A percentile compares a stretch with the other conserved stretches of the same genome.
Conservation (phyloP, 1,140 invertebrate genomes). For the Cotesia chilonis region DNA sequence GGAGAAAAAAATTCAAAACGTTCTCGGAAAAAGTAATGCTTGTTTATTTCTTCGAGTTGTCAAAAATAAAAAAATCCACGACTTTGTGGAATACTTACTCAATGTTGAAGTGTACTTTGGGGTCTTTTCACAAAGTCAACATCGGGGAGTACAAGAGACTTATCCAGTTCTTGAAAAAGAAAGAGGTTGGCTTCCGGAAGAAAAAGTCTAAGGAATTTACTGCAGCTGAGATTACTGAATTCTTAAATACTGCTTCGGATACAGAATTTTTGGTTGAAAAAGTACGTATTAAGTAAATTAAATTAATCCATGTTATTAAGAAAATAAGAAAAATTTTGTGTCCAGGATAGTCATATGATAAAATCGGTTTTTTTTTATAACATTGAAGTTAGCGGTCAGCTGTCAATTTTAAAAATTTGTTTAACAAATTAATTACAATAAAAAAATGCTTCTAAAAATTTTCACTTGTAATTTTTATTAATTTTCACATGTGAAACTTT, state of each 20-base stretch:
- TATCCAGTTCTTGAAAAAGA: constrained; percentile 18
- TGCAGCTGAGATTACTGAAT: constrained; percentile 6
- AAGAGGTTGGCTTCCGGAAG: constrained; percentile 3
- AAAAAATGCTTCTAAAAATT: too few species aligned
- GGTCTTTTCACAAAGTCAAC: constrained; percentile 39
- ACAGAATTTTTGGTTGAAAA: constrained; percentile 22
- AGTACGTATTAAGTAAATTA: constrained; percentile 18
- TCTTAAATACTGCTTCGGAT: constrained; percentile 27
- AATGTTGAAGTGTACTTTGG: constrained; percentile 43
- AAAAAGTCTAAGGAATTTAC: constrained; percentile 27
- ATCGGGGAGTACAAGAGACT: constrained; percentile 33
- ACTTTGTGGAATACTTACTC: constrained; percentile 46
- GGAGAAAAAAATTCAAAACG: constrained; percentile 34
- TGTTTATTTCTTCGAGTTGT: constrained; percentile 44
- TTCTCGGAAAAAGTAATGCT: constrained; percentile 44
- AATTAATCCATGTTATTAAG: neutral
- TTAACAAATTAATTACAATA: too few species aligned
- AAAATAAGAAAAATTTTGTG: too few species aligned
- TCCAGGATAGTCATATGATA: too few species aligned
- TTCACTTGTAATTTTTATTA: too few species aligned
- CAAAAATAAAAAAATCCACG: constrained; percentile 42
- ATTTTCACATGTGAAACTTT: too few species aligned
- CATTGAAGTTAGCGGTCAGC: too few species aligned
- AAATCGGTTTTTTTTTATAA: too few species aligned
- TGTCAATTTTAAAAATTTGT: too few species aligned